Evolutionary conservation across 2,113 vertebrate species (phyloP), one percentile per base, ranked within the genome.

Genomic region (Calonectris borealis): DNA sequence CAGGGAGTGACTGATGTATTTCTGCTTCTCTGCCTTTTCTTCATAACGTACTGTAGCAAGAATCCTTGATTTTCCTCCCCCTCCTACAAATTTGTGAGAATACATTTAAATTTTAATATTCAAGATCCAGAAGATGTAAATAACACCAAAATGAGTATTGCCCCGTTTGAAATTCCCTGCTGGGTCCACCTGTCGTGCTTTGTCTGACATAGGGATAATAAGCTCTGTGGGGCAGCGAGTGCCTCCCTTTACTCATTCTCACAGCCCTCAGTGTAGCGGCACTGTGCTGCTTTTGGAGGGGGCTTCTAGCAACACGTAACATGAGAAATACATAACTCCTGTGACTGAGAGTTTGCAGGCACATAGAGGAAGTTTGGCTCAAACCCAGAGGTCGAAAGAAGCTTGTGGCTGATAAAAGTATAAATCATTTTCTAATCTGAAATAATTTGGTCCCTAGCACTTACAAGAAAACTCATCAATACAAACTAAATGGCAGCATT

Each of bases 161-260:
- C 27, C 40, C 78, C 8, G 8, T 88, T 89, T 91, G 77, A 86
- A 93, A 79, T 79, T 64, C 34, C 80, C 73, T 79, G 69, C 77
- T 82, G 88, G 40, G 61, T 86, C 62, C 91, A 96, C 88, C 77
- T 95, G 78, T 89, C 24, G 7, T 76, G 57, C 81, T 86, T 64
- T 93, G 71, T 77, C 42, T 94, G 86, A 49, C 20, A 1, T 25
- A 64, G 36, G 49, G 54, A 24, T 92, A 86, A 78, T 64, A 57
- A 64, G 73, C 17, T 66, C 77, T 54, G 77, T 79, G 61, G 76
- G 65, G 60, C 77, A 86, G 36, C 2, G 1, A 85, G 34, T 65
- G 13, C 61, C 49, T 88, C 44, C 31, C 27, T 86, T 83, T 31
- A 17, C 61, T 84, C 32, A 34, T 84, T 48, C 1, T 0, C 40